Evolutionary conservation across 2,113 vertebrate species (phyloP).

Genomic region (Lathamus discolor): DNA sequence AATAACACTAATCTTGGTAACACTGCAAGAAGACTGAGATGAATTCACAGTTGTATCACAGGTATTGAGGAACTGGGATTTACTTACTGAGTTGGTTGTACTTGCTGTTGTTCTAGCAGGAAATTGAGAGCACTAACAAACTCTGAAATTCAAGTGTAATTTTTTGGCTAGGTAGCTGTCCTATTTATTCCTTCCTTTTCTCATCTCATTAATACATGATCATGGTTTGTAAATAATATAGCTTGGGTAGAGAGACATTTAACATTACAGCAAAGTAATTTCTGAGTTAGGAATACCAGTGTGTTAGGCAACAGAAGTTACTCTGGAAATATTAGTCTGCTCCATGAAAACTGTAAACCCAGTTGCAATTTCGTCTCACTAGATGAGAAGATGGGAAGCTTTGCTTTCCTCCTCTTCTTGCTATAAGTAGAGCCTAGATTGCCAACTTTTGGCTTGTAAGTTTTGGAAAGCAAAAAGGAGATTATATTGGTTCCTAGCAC

Average conservation of each 20-base stretch:
- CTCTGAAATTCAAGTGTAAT: not conserved
- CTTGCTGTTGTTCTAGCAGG: not conserved
- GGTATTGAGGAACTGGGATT: not conserved
- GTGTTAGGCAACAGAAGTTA: not conserved
- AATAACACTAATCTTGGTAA: not conserved
- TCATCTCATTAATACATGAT: not conserved
- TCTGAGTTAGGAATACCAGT: not conserved
- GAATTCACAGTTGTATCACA: not conserved
- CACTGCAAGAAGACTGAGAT: not conserved
- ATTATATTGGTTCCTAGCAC: not conserved
- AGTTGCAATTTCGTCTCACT: rapidly evolving
- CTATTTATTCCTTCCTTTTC: not conserved
- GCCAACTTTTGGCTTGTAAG: not conserved
- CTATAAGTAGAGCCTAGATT: not conserved
- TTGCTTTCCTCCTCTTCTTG: not conserved
- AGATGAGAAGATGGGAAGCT: not conserved
- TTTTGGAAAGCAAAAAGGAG: not conserved
- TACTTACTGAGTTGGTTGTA: not conserved
- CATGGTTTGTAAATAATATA: not conserved
- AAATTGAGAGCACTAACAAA: not conserved
- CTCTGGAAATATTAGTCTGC: not conserved
- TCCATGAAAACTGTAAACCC: not conserved
- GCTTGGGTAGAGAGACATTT: not conserved
- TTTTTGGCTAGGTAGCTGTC: not conserved
- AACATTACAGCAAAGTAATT: not conserved